Evolutionary conservation across 2,888 invertebrate species (phyloP).

Genomic region (Agriopis leucophaearia): DNA sequence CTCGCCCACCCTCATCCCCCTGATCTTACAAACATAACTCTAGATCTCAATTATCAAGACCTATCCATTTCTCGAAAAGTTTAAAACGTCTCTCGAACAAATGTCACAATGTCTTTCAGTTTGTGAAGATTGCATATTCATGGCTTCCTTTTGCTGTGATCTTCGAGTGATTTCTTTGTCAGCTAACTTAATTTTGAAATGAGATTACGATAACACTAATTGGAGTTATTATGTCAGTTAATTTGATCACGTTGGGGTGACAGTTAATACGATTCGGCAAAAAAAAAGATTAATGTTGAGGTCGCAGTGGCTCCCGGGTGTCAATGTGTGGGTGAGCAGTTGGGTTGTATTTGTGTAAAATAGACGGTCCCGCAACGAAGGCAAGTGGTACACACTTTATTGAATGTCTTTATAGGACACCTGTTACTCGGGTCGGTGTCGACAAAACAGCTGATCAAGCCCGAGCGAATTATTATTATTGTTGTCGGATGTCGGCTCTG

Average conservation of each 20-base stretch:
- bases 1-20: slow-evolving; percentile 55
- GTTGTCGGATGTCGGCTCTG: slow-evolving; percentile 79
- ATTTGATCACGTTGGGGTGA: slow-evolving; percentile 7
- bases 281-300: slow-evolving; percentile 39
- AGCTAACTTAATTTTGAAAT: too few species aligned
- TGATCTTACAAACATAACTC: slow-evolving; percentile 51
- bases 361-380: slow-evolving; percentile 79
- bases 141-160: slow-evolving; percentile 3
- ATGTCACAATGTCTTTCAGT: slow-evolving; percentile 7
- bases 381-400: slow-evolving; percentile 85
- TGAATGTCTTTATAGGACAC: slow-evolving; percentile 87
- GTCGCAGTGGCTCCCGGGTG: slow-evolving; percentile 30
- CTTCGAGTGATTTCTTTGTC: not conserved
- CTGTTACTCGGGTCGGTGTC: slow-evolving; percentile 85
- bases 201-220: not conserved
- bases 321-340: slow-evolving; percentile 61
- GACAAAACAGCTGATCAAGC: slow-evolving; percentile 84
- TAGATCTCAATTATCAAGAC: slow-evolving; percentile 41
- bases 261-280: slow-evolving; percentile 25
- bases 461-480: slow-evolving; percentile 83
- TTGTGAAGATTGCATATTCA: slow-evolving; percentile 8
- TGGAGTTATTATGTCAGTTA: slow-evolving; percentile 1
- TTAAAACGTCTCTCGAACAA: slow-evolving; percentile 9
- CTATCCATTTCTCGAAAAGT: slow-evolving; percentile 20
- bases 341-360: slow-evolving; percentile 72